Conservation (phyloP, 2,797 vertebrate species). For the Chelon labrosus region DNA sequence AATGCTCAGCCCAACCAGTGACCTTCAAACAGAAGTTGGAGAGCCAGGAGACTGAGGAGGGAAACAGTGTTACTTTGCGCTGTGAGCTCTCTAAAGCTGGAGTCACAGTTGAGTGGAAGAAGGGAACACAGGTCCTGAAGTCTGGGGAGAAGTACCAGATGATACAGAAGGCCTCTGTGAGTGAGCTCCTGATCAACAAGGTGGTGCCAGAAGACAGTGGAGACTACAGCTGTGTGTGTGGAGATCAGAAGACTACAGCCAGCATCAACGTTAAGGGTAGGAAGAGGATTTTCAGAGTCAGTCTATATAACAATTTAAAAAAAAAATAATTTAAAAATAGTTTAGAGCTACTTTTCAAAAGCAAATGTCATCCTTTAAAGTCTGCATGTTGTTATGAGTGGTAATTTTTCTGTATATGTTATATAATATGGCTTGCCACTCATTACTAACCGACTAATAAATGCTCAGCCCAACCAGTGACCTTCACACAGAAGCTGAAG, state of each 20-base stretch:
- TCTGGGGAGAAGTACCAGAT: constrained; percentile 82
- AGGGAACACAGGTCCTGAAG: constrained; percentile 72
- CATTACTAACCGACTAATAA: constrained; percentile 21
- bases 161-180: constrained; percentile 75
- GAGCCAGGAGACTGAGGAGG: constrained; percentile 77
- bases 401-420: not conserved
- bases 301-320: not conserved
- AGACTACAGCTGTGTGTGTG: constrained; percentile 85
- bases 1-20: constrained; percentile 77
- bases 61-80: constrained; percentile 51
- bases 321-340: too few species aligned
- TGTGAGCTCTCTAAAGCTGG: constrained; percentile 76
- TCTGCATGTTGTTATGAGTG: too few species aligned
- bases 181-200: constrained; percentile 79
- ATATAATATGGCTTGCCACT: not conserved
- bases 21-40: constrained; percentile 80
- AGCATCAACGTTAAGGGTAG: constrained; percentile 79
- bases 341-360: too few species aligned
- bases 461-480: constrained; percentile 79
- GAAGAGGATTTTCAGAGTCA: constrained; percentile 52
- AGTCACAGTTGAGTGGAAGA: constrained; percentile 83
- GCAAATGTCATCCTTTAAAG: too few species aligned
- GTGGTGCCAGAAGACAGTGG: constrained; percentile 78
- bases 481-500: constrained; percentile 78
- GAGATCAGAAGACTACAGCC: constrained; percentile 80